phyloP scores from a whole-genome alignment of 1,140 invertebrate species.

The Drosophila sucinea region DNA sequence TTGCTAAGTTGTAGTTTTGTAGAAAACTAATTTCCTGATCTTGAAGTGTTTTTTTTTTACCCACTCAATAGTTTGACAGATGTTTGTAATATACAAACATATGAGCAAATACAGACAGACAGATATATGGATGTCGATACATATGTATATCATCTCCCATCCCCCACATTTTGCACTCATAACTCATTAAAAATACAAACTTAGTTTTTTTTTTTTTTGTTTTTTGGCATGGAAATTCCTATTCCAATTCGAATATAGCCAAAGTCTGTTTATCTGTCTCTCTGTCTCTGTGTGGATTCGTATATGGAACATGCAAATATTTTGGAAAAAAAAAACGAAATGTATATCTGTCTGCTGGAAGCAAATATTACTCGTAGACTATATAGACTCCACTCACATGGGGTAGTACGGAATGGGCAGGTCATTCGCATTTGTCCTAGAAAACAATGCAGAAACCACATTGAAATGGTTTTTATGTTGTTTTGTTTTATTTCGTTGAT shows the following conservation, averaged over 20 bases:
- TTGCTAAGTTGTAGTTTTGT: conserved; percentile 23
- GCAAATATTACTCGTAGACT: conserved; percentile 53
- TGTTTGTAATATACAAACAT: conserved; percentile 60
- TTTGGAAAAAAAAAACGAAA: conserved; percentile 39
- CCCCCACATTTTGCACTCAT: neutral
- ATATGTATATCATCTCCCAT: neutral
- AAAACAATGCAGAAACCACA: conserved; percentile 66
- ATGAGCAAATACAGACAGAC: conserved; percentile 24
- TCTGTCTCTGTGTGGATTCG: conserved; percentile 26
- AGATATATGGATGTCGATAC: conserved; percentile 12
- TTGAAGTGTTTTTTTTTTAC: neutral
- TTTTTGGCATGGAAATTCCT: conserved; percentile 60
- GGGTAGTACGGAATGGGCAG: conserved; percentile 26
- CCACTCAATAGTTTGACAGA: conserved; percentile 50
- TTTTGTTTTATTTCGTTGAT: conserved; percentile 42
- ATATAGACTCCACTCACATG: neutral
- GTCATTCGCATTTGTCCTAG: conserved; percentile 76
- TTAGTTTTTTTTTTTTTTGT: conserved; percentile 30
- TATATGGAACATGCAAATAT: conserved; percentile 75
- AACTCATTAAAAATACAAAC: conserved; percentile 32
- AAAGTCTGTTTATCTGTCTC: conserved; percentile 24
- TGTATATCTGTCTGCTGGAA: conserved; percentile 62
- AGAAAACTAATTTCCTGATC: conserved; percentile 13
- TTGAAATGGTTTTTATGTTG: conserved; percentile 32
- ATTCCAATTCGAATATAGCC: conserved; percentile 21